phyloP scores from a whole-genome alignment of 2,113 vertebrate genomes.

The Delphinus delphis region DNA sequence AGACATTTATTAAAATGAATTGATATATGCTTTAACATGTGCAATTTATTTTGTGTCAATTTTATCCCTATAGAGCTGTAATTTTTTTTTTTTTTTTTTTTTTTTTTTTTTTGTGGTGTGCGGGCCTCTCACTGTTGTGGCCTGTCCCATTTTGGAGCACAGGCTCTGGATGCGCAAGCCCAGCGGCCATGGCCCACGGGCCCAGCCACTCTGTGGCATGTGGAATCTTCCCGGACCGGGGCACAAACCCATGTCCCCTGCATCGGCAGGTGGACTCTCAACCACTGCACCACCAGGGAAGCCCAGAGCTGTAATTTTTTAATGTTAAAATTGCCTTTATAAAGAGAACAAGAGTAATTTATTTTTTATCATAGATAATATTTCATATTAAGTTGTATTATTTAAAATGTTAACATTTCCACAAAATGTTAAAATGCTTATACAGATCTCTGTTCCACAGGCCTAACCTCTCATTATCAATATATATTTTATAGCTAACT shows the following conservation, averaged over 20 bases:
- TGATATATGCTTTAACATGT: background rate
- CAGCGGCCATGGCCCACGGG: no score
- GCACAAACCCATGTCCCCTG: no score
- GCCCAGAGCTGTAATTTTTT: background rate
- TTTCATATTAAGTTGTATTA: background rate
- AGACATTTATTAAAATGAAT: background rate
- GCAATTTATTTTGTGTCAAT: background rate
- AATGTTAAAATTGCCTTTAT: background rate
- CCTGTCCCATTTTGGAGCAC: no score
- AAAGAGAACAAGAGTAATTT: background rate
- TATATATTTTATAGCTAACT: background rate
- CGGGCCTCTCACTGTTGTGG: no score
- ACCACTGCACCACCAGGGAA: no score
- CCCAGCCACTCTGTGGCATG: accelerated
- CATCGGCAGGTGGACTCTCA: no score
- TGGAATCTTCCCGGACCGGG: no score
- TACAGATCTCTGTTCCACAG: background rate
- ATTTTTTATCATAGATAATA: background rate
- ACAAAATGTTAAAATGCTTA: background rate
- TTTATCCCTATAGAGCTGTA: background rate
- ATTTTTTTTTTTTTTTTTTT: no score
- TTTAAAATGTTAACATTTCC: background rate
- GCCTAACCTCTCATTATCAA: background rate
- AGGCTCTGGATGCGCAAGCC: no score
- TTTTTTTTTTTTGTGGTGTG: no score